phyloP scores from a whole-genome alignment of 2,797 vertebrate species.

The Chromis chromis region DNA sequence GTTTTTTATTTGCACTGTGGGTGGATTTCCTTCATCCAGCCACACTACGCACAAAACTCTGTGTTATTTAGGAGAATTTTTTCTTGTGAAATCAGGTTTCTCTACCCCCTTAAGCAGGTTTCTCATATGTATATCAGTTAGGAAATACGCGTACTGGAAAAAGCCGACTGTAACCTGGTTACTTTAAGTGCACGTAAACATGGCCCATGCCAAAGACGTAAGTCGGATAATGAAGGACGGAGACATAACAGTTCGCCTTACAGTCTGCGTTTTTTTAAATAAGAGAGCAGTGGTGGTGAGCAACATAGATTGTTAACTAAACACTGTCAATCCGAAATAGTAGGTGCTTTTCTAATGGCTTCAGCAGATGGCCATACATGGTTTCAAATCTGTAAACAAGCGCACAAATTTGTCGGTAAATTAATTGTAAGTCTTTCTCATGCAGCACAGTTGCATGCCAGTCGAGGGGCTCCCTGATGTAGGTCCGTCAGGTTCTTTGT shows the following conservation, averaged over 20 bases:
- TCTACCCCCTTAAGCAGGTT: no score
- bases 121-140: no score
- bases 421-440: slow-evolving; percentile 25
- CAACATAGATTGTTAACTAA: not conserved
- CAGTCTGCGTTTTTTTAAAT: not conserved
- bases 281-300: not conserved
- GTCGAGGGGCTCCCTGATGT: slow-evolving; percentile 6
- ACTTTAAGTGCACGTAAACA: no score
- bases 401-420: slow-evolving; percentile 11
- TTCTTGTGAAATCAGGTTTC: no score
- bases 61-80: no score
- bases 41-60: no score
- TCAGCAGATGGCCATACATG: slow-evolving; percentile 20
- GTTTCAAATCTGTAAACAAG: slow-evolving; percentile 5
- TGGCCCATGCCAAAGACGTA: not conserved
- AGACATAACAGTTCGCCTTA: no score
- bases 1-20: no score
- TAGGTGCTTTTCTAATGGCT: slow-evolving; percentile 2
- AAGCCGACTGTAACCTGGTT: no score
- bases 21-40: no score
- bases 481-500: slow-evolving; percentile 55
- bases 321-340: not conserved
- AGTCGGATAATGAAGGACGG: no score
- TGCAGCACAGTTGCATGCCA: slow-evolving; percentile 36
- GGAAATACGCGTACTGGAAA: no score